Conservation (phyloP, 2,113 vertebrate species). For the Corythaixoides concolor region DNA sequence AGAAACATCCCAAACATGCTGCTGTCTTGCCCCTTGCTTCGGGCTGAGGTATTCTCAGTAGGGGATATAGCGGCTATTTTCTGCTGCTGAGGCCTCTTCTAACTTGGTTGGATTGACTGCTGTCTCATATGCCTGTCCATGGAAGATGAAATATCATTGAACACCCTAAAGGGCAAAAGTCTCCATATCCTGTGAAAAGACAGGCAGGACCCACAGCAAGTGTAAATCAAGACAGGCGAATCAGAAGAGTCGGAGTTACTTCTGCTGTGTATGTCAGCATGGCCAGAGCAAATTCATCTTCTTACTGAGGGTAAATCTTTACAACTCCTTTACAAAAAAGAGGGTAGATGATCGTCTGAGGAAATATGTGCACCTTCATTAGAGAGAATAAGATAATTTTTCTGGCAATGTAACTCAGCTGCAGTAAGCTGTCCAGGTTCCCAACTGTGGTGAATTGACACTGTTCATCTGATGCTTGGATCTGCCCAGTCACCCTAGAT, state of each 20-base stretch:
- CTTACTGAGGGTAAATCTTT: background rate
- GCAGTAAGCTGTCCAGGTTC: background rate
- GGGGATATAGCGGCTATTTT: background rate
- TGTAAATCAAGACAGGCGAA: background rate
- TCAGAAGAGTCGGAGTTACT: background rate
- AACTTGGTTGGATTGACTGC: background rate
- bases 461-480: background rate
- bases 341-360: background rate
- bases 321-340: background rate
- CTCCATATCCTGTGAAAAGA: background rate
- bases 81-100: background rate
- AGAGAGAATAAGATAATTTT: background rate
- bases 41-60: background rate
- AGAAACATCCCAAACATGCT: background rate
- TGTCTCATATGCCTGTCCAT: background rate
- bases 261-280: background rate
- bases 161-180: background rate
- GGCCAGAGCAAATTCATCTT: background rate
- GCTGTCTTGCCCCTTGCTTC: background rate
- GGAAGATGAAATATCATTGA: background rate
- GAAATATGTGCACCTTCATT: background rate
- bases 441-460: background rate
- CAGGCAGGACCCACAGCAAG: background rate
- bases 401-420: background rate
- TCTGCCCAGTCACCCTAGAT: background rate